Base-by-base conservation (phyloP, 2,888 invertebrate genomes). In the Anorthoa munda region DNA sequence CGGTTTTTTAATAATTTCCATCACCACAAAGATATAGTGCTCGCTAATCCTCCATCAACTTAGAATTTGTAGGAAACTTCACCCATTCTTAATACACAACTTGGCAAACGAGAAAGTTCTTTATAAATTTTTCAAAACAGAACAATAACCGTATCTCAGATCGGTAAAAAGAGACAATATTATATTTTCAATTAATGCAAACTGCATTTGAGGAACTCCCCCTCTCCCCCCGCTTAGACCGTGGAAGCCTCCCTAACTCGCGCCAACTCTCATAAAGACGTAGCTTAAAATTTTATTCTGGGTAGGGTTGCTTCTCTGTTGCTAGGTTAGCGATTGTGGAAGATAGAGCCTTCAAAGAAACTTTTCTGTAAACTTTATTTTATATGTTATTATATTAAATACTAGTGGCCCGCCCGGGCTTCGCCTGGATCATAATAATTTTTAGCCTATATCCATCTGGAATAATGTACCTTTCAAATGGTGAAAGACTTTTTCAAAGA, bases 121-220 rank as follows among this genome's bases (percentile, higher is more conserved):
- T 51, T 50, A 63, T 61, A 69, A n/a, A 67, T 76, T 81, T 77
- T 81, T 63, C 64, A 63, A 76, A 85, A 77, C 79, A 82, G 39
- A 68, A 75, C 77, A 58, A 84, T 84, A 84, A 85, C 80, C 72
- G 64, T 84, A 84, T 71, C 64, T 84, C 75, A 84, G 46, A 80
- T 82, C 83, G 26, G 80, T 75, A 84, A 85, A 84, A 72, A 67
- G 77, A 63, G 72, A 80, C 85, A 73, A 72, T 85, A 85, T 85
- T 82, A 84, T 85, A 85, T 85, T 85, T 82, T 84, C 85, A 85
- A 84, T 84, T 82, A 84, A 85, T 85, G 79, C 85, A 85, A 85
- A 85, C 83, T 84, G 80, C 85, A 82, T 84, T 85, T 84, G 85
- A 82, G 72, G 83, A 74, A 60, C 64, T 53, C 63, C 61, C 53